Evolutionary conservation across 1,140 invertebrate species (phyloP), one percentile per base, ranked within the genome.

Genomic region (Cryptotermes secundus): DNA sequence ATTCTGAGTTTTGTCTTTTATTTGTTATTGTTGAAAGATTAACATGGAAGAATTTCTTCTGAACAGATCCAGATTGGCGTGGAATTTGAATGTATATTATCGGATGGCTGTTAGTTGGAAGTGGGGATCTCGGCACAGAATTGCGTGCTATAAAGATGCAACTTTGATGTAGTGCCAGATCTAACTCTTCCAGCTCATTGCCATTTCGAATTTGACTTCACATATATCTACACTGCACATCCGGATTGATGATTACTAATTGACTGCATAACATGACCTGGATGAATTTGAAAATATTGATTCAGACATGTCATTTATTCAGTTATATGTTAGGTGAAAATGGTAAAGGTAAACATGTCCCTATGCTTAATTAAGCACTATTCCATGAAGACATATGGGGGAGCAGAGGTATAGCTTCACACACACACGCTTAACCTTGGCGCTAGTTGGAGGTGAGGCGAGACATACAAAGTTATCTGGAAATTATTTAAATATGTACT

Each of bases 181-280:
- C 93, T 94, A 94, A 93, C 93, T 94, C 93, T 94, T 94, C 93
- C 93, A 94, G 93, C 93, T 94, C 92, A 93, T 88, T 86, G 87
- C 89, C 84, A 84, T 85, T 82, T 84, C 81, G 88, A 87, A 82
- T 12, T 49, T 79, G 10, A 42, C 45, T 24, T 38, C 79, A 80
- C 36, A 26, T 83, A 38, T 31, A 24, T 65, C 83, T 49, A 16
- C 83, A n/a, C 83, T 26, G 3, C 34, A n/a, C 45, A 35, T 36
- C 80, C 35, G 19, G 34, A 42, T 36, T 12, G 80, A 35, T 36
- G 24, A 34, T 19, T 22, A 3, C 45, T 49, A 19, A 22, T 22
- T 72, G 26, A 31, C 59, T 72, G 59, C 59, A 31, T 10, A 3
- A 19, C 16, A 19, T 49, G 45, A 22, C 19, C 45, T 49, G 45